phyloP scores from a whole-genome alignment of 1,140 invertebrate genomes.

The Conus ventricosus region DNA sequence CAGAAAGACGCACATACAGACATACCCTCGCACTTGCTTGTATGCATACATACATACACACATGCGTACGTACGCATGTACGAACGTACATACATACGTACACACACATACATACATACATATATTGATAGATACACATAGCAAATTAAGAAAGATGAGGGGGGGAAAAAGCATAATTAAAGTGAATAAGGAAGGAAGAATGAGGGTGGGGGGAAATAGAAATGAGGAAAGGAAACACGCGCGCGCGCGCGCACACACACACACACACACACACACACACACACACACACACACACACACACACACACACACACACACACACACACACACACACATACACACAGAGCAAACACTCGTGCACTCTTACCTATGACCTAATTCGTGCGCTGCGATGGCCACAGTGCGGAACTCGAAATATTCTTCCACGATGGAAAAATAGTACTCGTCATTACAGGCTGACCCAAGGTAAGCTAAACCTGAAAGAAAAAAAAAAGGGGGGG shows the following conservation, averaged over 20 bases:
- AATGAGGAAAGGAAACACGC: background rate
- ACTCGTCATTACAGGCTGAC: slow-evolving; percentile 46
- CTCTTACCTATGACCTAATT: slow-evolving; percentile 43
- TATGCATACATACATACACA: background rate
- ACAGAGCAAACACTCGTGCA: background rate
- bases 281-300: background rate
- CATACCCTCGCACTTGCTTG: background rate
- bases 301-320: background rate
- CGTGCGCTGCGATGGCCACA: slow-evolving; percentile 53
- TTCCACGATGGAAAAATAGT: slow-evolving; percentile 52
- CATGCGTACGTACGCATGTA: background rate
- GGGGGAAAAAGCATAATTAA: too few relatives aligned
- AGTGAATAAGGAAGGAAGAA: too few relatives aligned
- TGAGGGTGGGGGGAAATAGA: too few relatives aligned
- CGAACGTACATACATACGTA: background rate
- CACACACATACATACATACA: background rate
- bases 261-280: background rate
- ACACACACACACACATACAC: background rate
- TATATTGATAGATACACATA: background rate
- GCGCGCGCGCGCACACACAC: background rate
- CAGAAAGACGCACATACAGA: background rate
- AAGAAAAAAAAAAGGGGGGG: background rate
- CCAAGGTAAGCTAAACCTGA: slow-evolving; percentile 49
- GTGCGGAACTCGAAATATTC: slow-evolving; percentile 54
- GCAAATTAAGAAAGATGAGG: too few relatives aligned